Percentiles rank a stretch among this genome's conserved stretches.
Evolutionary conservation across 2,797 vertebrate species (phyloP).

Genomic region (Schizopygopsis malacanthus): DNA sequence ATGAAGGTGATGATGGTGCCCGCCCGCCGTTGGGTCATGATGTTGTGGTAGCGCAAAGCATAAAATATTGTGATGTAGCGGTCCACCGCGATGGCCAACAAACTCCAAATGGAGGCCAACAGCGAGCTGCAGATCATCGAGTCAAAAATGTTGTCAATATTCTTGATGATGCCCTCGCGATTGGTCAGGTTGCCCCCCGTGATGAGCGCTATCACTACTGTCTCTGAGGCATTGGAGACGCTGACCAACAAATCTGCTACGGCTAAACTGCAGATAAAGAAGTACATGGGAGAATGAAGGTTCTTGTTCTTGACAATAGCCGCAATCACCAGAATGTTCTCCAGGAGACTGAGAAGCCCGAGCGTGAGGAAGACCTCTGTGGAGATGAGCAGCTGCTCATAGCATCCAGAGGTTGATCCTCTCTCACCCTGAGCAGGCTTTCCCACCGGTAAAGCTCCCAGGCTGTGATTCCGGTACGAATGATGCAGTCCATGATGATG

Average conservation of each 20-base stretch:
- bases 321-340: slow-evolving; percentile 85
- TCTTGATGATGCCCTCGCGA: slow-evolving; percentile 79
- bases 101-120: slow-evolving; percentile 88
- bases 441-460: slow-evolving; percentile 35
- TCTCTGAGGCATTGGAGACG: slow-evolving; percentile 87
- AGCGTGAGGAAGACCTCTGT: slow-evolving; percentile 87
- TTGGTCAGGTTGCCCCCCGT: slow-evolving; percentile 77
- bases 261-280: slow-evolving; percentile 89
- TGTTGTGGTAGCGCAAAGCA: slow-evolving; percentile 87
- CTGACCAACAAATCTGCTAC: slow-evolving; percentile 89
- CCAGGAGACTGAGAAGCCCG: slow-evolving; percentile 84
- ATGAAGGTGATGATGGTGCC: slow-evolving; percentile 79
- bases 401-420: slow-evolving; percentile 70
- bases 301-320: slow-evolving; percentile 89
- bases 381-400: slow-evolving; percentile 85
- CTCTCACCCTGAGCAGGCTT: slow-evolving; percentile 43
- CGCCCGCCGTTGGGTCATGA: slow-evolving; percentile 84
- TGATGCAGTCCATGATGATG: slow-evolving; percentile 57
- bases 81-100: slow-evolving; percentile 88
- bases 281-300: slow-evolving; percentile 89
- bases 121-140: slow-evolving; percentile 90
- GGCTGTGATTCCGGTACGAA: slow-evolving; percentile 58
- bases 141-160: slow-evolving; percentile 88
- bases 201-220: slow-evolving; percentile 84
- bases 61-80: slow-evolving; percentile 91